A percentile compares a stretch with the other conserved stretches of the same genome.
Conservation (phyloP, 2,797 vertebrate species). For the Leuciscus waleckii region DNA sequence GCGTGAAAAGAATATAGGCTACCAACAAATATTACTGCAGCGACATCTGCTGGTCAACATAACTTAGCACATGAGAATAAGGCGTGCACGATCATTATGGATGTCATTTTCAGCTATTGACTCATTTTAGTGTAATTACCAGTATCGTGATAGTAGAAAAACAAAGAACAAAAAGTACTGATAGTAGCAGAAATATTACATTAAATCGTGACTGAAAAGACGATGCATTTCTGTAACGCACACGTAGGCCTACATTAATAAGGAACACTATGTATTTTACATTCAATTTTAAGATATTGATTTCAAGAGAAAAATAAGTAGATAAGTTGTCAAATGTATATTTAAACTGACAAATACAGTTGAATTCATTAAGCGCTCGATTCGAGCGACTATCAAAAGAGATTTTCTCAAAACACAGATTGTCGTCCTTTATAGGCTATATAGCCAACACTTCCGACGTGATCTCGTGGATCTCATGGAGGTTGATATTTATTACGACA, state of each 20-base stretch:
- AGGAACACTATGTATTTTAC: background rate
- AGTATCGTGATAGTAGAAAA: background rate
- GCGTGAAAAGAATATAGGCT: background rate
- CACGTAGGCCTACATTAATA: background rate
- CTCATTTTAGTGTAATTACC: background rate
- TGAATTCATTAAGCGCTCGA: no score
- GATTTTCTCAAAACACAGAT: background rate
- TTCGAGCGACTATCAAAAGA: background rate
- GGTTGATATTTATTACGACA: background rate
- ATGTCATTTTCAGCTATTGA: background rate
- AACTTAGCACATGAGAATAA: background rate
- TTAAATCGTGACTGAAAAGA: background rate
- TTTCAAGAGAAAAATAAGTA: background rate
- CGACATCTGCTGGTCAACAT: conserved; percentile 31
- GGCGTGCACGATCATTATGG: background rate
- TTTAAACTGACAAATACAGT: background rate
- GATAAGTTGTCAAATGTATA: background rate
- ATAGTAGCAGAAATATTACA: background rate
- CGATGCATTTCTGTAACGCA: background rate
- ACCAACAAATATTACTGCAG: conserved; percentile 11
- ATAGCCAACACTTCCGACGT: background rate
- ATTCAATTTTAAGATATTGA: background rate
- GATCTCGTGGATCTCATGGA: background rate
- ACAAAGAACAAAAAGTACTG: background rate
- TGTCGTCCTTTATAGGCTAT: background rate